Conservation (phyloP, 2,797 vertebrate genomes). For the Pipistrellus nathusii region DNA sequence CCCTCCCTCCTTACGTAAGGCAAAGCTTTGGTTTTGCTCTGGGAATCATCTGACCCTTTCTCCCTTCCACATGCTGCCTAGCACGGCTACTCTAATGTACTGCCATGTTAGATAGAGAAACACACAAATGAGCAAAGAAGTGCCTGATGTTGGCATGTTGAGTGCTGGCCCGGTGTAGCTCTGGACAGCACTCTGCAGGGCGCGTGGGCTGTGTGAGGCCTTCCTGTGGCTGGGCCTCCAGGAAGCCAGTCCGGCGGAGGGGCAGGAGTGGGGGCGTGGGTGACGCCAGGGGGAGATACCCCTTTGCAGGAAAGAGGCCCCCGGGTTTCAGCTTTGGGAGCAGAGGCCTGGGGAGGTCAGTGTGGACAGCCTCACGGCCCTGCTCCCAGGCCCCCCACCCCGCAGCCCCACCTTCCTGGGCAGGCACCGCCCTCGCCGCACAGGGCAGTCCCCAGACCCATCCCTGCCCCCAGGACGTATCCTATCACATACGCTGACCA, state of each 20-base stretch:
- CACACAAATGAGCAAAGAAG: neutral
- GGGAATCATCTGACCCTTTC: conserved; percentile 72
- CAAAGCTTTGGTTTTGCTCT: conserved; percentile 42
- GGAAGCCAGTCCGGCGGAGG: neutral
- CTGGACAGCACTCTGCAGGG: no score
- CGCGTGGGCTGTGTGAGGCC: no score
- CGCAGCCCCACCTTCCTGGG: no score
- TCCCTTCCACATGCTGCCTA: conserved; percentile 71
- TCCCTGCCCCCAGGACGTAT: no score
- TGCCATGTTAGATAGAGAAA: neutral
- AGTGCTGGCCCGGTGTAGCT: neutral
- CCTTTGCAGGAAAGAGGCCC: neutral
- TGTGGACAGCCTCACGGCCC: neutral
- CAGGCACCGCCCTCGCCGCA: no score
- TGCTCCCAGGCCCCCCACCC: neutral
- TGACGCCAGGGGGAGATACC: neutral
- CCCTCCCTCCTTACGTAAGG: conserved; percentile 51
- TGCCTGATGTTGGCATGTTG: neutral
- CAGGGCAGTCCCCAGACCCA: no score
- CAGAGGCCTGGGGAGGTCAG: neutral
- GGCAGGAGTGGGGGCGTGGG: neutral
- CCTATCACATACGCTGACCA: neutral
- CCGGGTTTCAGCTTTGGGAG: neutral
- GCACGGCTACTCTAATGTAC: conserved; percentile 36
- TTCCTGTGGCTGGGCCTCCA: no score